These are phyloP conservation scores for Amorpha juglandis DNA, from an alignment of 2,888 invertebrate genomes.

Conservation along the genomic window DNA sequence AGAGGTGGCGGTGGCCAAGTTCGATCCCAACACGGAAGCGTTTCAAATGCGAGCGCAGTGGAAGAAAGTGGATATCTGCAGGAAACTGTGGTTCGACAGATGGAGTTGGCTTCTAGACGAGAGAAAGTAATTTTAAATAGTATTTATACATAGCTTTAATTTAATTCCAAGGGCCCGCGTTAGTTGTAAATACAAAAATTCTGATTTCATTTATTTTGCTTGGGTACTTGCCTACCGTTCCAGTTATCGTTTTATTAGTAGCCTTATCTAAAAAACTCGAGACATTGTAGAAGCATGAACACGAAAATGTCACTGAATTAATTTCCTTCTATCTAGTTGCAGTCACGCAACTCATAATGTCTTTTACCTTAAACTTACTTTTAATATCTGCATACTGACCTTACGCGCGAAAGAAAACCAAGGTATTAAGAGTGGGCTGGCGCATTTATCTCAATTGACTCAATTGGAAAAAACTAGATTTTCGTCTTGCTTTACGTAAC, in stretches of 20 bases:
- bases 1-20: slow-evolving; percentile 49
- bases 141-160: not conserved
- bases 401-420: slow-evolving; percentile 4
- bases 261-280: not conserved
- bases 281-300: not conserved
- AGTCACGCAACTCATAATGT: no score
- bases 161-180: not conserved
- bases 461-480: slow-evolving; percentile 12
- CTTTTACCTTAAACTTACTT: not conserved
- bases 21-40: slow-evolving; percentile 72
- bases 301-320: no score
- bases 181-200: no score
- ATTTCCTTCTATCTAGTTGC: not conserved
- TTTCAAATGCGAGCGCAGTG: slow-evolving; percentile 78
- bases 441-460: slow-evolving; percentile 16
- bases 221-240: not conserved
- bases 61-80: slow-evolving; percentile 73
- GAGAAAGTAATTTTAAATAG: slow-evolving; percentile 50
- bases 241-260: not conserved
- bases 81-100: slow-evolving; percentile 67
- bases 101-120: slow-evolving; percentile 79
- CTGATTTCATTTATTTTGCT: not conserved
- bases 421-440: slow-evolving; percentile 16
- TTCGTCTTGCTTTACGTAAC: slow-evolving; percentile 18
- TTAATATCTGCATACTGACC: not conserved